phyloP scores from a whole-genome alignment of 2,888 invertebrate genomes.

The Parnassius orleans region DNA sequence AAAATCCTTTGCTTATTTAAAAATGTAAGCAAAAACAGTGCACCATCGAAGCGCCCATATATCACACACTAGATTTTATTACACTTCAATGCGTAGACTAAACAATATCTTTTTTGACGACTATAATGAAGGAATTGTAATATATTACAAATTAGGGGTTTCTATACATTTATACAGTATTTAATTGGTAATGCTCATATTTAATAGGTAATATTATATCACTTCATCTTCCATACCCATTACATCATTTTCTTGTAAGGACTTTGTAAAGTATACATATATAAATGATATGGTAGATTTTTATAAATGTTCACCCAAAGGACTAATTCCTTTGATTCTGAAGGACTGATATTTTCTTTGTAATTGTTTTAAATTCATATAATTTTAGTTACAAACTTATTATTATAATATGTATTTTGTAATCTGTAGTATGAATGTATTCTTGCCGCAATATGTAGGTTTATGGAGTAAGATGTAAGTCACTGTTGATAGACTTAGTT shows the following conservation, averaged over 20 bases:
- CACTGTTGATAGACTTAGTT: constrained; percentile 15
- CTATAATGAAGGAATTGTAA: constrained; percentile 45
- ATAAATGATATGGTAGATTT: neutral
- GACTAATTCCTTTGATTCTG: neutral
- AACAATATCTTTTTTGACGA: constrained; percentile 28
- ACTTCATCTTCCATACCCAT: constrained; percentile 38
- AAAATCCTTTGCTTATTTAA: no score
- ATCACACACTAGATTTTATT: neutral
- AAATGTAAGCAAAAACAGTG: no score
- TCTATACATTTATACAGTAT: constrained; percentile 39
- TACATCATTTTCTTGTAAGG: neutral
- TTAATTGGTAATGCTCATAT: constrained; percentile 32
- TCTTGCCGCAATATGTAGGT: constrained; percentile 23
- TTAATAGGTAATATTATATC: constrained; percentile 34
- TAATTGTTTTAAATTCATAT: neutral
- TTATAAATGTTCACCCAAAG: neutral
- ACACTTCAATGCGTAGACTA: neutral
- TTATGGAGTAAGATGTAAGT: constrained; percentile 11
- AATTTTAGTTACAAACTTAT: neutral
- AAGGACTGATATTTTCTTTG: neutral
- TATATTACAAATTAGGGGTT: constrained; percentile 50
- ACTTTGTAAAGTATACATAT: constrained; percentile 31
- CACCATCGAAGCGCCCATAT: no score
- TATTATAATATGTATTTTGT: no score
- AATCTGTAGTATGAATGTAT: no score